phyloP scores from a whole-genome alignment of 2,113 vertebrate species.

The Chionodraco myersi region DNA sequence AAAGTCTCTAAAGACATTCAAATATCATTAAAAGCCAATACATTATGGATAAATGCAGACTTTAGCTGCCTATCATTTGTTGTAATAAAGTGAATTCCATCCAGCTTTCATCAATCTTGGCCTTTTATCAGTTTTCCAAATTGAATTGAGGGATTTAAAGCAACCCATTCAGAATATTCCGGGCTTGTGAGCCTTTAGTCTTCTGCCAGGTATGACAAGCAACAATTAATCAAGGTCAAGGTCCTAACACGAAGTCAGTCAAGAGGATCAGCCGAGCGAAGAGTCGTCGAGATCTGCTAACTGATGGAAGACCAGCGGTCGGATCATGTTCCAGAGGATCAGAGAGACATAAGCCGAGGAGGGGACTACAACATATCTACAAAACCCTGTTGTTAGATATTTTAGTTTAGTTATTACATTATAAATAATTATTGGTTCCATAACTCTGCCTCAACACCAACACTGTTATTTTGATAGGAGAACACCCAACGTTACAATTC shows the following conservation, averaged over 20 bases:
- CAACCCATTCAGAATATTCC: slow-evolving; percentile 64
- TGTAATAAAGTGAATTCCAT: too few relatives aligned
- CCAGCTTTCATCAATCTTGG: too few relatives aligned
- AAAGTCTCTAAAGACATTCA: slow-evolving; percentile 38
- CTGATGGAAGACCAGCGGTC: slow-evolving; percentile 37
- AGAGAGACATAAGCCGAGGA: background rate
- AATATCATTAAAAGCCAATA: slow-evolving; percentile 53
- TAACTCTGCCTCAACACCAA: background rate
- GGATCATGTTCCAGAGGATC: slow-evolving; percentile 31
- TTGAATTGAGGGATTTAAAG: slow-evolving; percentile 78
- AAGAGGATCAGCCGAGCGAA: slow-evolving; percentile 47
- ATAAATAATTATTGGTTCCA: too few relatives aligned
- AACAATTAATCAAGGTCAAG: slow-evolving; percentile 76
- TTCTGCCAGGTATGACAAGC: slow-evolving; percentile 68
- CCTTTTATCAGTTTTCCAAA: too few relatives aligned
- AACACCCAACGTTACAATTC: background rate
- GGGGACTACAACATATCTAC: background rate
- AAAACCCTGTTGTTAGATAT: background rate
- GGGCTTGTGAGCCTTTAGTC: slow-evolving; percentile 55
- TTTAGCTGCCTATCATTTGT: slow-evolving; percentile 45
- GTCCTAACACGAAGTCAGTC: slow-evolving; percentile 72
- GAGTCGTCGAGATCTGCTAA: slow-evolving; percentile 20
- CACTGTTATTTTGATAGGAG: background rate
- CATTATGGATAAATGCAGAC: slow-evolving; percentile 49
- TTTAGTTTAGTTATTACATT: background rate